Evolutionary conservation across 2,797 vertebrate genomes (phyloP).

Genomic region (Hafferia zeledoni): DNA sequence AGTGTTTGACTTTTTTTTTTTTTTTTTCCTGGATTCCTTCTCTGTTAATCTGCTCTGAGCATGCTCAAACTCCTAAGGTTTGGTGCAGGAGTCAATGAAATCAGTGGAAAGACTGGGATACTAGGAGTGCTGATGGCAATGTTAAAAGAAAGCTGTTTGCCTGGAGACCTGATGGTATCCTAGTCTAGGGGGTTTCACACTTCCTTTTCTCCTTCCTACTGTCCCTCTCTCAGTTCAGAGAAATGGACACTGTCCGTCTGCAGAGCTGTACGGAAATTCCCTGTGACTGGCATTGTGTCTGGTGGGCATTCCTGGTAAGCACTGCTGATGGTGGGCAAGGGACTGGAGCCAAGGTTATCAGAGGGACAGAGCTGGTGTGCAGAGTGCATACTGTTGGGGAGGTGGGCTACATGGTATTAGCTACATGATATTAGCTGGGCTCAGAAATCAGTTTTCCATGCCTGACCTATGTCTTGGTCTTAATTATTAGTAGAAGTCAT

Average conservation of each 20-base stretch:
- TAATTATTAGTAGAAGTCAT: not conserved
- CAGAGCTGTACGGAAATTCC: not conserved
- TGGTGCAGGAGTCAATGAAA: not conserved
- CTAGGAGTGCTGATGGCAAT: not conserved
- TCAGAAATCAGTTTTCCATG: not conserved
- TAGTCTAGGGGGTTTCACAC: not conserved
- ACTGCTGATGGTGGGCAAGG: not conserved
- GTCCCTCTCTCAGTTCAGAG: not conserved
- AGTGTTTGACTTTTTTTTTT: not conserved
- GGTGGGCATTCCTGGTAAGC: not conserved
- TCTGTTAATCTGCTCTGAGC: not conserved
- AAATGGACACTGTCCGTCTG: not conserved
- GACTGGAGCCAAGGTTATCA: fast-evolving
- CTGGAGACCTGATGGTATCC: not conserved
- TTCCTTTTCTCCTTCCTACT: not conserved
- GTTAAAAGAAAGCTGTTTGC: not conserved
- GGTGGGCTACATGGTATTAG: not conserved
- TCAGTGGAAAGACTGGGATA: not conserved
- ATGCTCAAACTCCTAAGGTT: not conserved
- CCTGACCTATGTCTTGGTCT: not conserved
- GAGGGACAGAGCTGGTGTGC: not conserved
- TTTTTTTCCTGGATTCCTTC: not conserved
- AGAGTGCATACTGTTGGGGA: not conserved
- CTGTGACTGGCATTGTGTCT: not conserved
- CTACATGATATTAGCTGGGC: not conserved